phyloP scores from a whole-genome alignment of 2,113 vertebrate species.

The Sprattus sprattus region DNA sequence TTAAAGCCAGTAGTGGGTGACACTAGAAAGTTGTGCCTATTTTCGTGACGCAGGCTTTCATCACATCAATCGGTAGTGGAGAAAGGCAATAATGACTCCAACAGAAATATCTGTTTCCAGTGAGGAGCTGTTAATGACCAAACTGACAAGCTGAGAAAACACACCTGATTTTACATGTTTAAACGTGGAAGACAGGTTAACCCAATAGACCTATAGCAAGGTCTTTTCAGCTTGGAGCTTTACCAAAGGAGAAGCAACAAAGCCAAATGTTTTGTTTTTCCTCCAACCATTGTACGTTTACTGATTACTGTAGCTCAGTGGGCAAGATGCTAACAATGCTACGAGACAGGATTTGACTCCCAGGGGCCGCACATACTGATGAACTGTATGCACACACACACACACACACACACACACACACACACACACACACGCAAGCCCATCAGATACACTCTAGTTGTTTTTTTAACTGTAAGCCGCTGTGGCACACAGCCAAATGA shows the following conservation, averaged over 20 bases:
- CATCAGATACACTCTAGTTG: too few species aligned
- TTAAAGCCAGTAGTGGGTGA: not conserved
- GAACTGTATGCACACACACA: not conserved
- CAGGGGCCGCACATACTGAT: too few species aligned
- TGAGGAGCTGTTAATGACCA: not conserved
- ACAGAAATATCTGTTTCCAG: not conserved
- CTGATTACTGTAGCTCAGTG: too few species aligned
- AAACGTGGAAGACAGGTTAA: not conserved
- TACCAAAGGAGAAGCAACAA: too few species aligned
- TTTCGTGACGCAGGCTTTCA: not conserved
- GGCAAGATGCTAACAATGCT: too few species aligned
- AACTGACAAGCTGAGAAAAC: not conserved
- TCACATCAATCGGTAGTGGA: not conserved
- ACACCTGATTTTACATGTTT: not conserved
- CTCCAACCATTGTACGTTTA: too few species aligned
- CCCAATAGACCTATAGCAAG: too few species aligned
- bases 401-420: too few species aligned
- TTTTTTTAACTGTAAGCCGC: not conserved
- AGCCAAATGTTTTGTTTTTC: too few species aligned
- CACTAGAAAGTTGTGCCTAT: not conserved
- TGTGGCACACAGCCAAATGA: not conserved
- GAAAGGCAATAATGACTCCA: not conserved
- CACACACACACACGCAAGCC: too few species aligned
- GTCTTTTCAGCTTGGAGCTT: too few species aligned
- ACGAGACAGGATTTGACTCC: too few species aligned